Conservation (phyloP, 2,113 vertebrate genomes). For the Pollimyrus isidori region DNA sequence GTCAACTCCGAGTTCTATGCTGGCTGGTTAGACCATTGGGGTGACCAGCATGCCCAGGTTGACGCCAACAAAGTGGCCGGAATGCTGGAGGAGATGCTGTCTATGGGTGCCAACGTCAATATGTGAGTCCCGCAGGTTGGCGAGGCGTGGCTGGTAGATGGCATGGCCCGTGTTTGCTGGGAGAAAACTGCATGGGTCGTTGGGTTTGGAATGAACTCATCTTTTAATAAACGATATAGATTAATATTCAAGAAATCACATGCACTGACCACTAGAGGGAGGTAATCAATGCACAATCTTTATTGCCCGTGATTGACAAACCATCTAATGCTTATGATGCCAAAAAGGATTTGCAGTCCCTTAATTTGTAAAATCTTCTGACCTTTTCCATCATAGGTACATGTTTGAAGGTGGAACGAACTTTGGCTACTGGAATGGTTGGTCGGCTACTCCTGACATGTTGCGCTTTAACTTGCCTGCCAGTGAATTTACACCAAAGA, state of each 20-base stretch:
- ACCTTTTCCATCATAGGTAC: slow-evolving; percentile 66
- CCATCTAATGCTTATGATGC: not conserved
- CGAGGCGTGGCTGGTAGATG: not conserved
- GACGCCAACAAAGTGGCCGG: slow-evolving; percentile 53
- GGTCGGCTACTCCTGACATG: slow-evolving; percentile 26
- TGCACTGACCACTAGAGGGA: not conserved
- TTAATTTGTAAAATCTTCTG: not conserved
- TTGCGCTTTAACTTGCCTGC: not conserved
- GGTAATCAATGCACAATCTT: not conserved
- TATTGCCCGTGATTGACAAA: not conserved
- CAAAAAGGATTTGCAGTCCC: not conserved
- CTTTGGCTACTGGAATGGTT: slow-evolving; percentile 96
- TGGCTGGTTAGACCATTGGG: slow-evolving; percentile 98
- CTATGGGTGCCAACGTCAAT: slow-evolving; percentile 85
- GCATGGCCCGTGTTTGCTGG: not conserved
- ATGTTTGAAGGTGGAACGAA: slow-evolving; percentile 98
- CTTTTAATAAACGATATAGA: not conserved
- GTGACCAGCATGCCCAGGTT: slow-evolving; percentile 66
- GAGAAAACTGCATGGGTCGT: not conserved
- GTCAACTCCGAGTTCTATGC: slow-evolving; percentile 97
- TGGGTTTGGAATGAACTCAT: not conserved
- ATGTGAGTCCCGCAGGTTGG: slow-evolving; percentile 63
- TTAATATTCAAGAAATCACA: not conserved
- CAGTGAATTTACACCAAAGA: not conserved
- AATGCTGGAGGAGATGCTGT: slow-evolving; percentile 72